phyloP scores from a whole-genome alignment of 2,888 invertebrate species.

The Azorinus chamasolen region DNA sequence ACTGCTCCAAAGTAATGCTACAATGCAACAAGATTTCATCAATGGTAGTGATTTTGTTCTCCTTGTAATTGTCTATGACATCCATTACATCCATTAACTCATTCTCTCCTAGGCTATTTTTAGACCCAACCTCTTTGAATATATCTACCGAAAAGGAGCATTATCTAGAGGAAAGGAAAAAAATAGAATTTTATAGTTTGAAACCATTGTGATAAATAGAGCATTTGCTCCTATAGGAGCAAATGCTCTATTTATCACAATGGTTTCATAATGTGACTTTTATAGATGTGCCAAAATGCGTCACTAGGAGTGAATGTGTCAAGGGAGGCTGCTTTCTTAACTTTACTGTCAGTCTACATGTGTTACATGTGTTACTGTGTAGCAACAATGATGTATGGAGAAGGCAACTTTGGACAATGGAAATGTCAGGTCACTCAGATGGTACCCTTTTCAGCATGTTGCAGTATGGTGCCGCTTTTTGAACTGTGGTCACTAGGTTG shows the following conservation, averaged over 20 bases:
- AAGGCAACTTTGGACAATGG: constrained; percentile 33
- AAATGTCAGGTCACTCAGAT: constrained; percentile 26
- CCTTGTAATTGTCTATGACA: neutral
- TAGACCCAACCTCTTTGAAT: too few relatives aligned
- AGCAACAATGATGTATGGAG: constrained; percentile 12
- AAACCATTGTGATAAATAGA: too few relatives aligned
- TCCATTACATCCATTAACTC: constrained; percentile 8
- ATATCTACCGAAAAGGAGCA: too few relatives aligned
- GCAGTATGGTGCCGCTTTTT: constrained; percentile 31
- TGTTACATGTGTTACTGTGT: too few relatives aligned
- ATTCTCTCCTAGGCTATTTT: too few relatives aligned
- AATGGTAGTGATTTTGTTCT: neutral
- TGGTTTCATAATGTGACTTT: too few relatives aligned
- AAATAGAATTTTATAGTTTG: too few relatives aligned
- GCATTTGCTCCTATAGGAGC: too few relatives aligned
- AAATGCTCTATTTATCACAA: too few relatives aligned
- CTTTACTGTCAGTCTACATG: constrained; percentile 8
- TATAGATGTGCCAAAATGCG: too few relatives aligned
- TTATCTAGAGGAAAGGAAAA: too few relatives aligned
- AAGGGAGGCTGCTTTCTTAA: constrained; percentile 1
- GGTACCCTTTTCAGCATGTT: constrained; percentile 33
- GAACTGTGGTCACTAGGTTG: constrained; percentile 26
- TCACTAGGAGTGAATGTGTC: constrained; percentile 16
- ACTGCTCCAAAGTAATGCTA: neutral
- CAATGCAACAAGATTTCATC: neutral